These are phyloP conservation scores for Ischnus inquisitorius DNA, from an alignment of 2,888 invertebrate genomes.

Conservation along the genomic window DNA sequence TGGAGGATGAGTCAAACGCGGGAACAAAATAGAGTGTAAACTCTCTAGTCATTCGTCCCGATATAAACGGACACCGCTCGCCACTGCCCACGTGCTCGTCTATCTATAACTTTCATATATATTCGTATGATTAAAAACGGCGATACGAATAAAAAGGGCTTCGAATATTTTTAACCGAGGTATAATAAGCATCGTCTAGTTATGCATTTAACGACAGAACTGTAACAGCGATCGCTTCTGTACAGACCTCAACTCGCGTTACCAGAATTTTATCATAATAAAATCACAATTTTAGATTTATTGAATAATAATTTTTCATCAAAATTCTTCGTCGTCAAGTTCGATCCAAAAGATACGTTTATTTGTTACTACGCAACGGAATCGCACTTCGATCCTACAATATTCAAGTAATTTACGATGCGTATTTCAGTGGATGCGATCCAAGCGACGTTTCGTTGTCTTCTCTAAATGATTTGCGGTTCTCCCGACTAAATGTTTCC, in stretches of 20 bases:
- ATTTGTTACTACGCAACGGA: too few relatives aligned
- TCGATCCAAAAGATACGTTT: too few relatives aligned
- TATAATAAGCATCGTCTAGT: conserved; percentile 14
- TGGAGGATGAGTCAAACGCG: conserved; percentile 72
- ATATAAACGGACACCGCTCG: conserved; percentile 64
- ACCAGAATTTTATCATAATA: too few relatives aligned
- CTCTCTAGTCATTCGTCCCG: conserved; percentile 65
- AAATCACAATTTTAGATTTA: too few relatives aligned
- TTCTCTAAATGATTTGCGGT: conserved; percentile 68
- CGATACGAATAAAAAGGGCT: conserved; percentile 25
- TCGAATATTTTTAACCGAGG: conserved; percentile 27
- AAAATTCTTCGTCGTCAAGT: too few relatives aligned
- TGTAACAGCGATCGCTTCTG: too few relatives aligned
- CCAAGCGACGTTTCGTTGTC: conserved; percentile 57
- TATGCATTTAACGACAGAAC: background rate
- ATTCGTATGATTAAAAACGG: conserved; percentile 32
- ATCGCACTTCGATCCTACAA: background rate
- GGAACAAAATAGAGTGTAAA: conserved; percentile 41
- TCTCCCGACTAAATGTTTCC: conserved; percentile 37
- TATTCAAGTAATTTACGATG: conserved; percentile 28
- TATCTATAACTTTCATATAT: conserved; percentile 69
- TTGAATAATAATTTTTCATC: too few relatives aligned
- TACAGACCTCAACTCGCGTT: too few relatives aligned
- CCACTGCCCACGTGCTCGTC: conserved; percentile 71
- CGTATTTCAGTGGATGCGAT: conserved; percentile 49